Percentiles rank a stretch among this genome's conserved stretches.
These are phyloP conservation scores for Hozukius guyotensis DNA, from an alignment of 2,797 vertebrate genomes.

Conservation along the genomic window DNA sequence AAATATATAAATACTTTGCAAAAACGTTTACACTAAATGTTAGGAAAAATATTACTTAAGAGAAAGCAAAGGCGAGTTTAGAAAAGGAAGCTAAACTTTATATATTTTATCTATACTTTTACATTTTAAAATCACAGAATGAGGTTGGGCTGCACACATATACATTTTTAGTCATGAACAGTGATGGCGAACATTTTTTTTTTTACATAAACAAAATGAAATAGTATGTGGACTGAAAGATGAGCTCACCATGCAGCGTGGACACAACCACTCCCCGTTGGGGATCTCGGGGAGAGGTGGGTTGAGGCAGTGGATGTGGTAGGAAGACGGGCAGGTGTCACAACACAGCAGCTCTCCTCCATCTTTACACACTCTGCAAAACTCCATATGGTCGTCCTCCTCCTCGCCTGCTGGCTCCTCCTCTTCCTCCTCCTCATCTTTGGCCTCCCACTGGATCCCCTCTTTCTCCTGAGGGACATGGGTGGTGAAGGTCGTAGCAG, in stretches of 20 bases:
- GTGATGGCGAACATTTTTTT: neutral
- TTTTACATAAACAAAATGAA: neutral
- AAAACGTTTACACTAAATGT: neutral
- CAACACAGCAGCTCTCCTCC: conserved; percentile 98
- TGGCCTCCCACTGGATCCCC: conserved; percentile 99
- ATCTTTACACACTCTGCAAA: conserved; percentile 97
- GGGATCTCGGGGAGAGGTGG: conserved; percentile 97
- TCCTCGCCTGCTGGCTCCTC: conserved; percentile 93
- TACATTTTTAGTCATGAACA: neutral
- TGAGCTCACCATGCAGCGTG: conserved; percentile 94
- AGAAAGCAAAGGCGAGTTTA: neutral
- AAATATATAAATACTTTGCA: neutral
- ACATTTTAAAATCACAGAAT: neutral
- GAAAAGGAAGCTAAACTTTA: neutral
- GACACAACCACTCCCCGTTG: conserved; percentile 99
- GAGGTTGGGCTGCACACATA: neutral
- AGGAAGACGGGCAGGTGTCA: conserved; percentile 96
- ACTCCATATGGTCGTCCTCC: conserved; percentile 99
- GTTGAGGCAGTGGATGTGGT: conserved; percentile 99
- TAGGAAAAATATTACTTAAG: neutral
- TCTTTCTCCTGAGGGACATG: conserved; percentile 91
- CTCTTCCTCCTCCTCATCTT: conserved; percentile 96
- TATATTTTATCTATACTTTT: neutral
- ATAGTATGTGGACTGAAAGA: neutral
- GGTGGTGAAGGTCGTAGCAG: neutral